phyloP scores from a whole-genome alignment of 1,140 invertebrate genomes.

The Dreissena rostriformis region DNA sequence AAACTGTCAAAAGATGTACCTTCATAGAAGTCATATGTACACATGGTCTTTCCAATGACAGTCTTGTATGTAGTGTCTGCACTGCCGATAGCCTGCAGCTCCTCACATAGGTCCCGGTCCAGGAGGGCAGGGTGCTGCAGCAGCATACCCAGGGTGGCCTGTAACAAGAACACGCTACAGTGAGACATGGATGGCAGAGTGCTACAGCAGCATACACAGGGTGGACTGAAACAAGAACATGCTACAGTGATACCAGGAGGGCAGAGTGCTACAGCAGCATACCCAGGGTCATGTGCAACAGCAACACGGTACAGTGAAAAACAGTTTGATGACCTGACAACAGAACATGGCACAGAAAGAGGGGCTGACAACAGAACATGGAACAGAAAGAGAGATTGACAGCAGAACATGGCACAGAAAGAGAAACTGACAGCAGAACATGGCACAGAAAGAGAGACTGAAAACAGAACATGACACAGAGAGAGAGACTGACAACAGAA shows the following conservation, averaged over 20 bases:
- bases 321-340: no score
- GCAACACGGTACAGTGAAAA: background rate
- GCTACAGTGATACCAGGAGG: slow-evolving; percentile 86
- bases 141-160: slow-evolving; percentile 95
- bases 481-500: no score
- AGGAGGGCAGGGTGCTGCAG: slow-evolving; percentile 91
- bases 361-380: no score
- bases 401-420: no score
- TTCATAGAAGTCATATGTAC: slow-evolving; percentile 99
- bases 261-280: slow-evolving; percentile 92
- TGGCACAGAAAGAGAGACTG: no score
- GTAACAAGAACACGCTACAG: slow-evolving; percentile 52
- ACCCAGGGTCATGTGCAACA: slow-evolving; percentile 91
- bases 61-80: slow-evolving; percentile 91
- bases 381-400: no score
- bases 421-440: no score
- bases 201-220: slow-evolving; percentile 92
- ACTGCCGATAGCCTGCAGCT: slow-evolving; percentile 85
- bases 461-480: no score
- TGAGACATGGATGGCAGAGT: slow-evolving; percentile 91
- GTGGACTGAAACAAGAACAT: slow-evolving; percentile 86
- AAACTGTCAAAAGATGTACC: slow-evolving; percentile 82
- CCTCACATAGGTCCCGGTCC: slow-evolving; percentile 90
- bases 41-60: slow-evolving; percentile 97
- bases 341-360: no score